Evolutionary conservation across 2,797 vertebrate species (phyloP), one percentile per base, ranked within the genome.

Genomic region (Sebastes minor): DNA sequence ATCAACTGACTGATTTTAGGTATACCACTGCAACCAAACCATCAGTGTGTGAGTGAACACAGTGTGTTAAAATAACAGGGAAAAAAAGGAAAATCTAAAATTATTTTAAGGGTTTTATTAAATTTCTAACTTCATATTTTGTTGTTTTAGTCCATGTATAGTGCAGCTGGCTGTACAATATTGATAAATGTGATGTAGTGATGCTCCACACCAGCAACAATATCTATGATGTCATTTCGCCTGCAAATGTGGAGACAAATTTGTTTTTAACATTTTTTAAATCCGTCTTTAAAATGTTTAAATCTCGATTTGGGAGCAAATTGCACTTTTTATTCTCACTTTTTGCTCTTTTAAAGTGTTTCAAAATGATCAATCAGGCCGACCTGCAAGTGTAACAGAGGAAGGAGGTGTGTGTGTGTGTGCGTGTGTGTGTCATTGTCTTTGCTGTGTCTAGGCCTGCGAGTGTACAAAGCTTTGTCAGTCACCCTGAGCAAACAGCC

Each of bases 401-500:
- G 87, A 75, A 69, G 33, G 11, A 35, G 11, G 33, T 35, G 73
- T 66, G 71, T 64, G 53, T 83, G 85, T 74, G 23, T 23, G 23
- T 23, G 23, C 2, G 23, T 68, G 64, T 78, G 83, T 82, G 71
- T 87, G 71, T 84, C 86, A 96, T 97, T 97, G 84, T 97, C 95
- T 96, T 88, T 87, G 92, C 95, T 84, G 81, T 92, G 91, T 96
- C 92, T 94, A 90, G 92, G 91, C 93, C 92, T 88, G 93, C 86
- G 90, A 94, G 95, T 93, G 86, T 91, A 88, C 88, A 93, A 90
- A 92, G 90, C 90, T 88, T 93, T 94, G 92, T 96, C 89, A 91
- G 95, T 96, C 96, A 95, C 95, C 94, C 92, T 91, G 92, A 94
- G 94, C 94, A 95, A 96, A 96, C 96, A 96, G 95, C 94, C 89